Conservation (phyloP, 2,888 invertebrate genomes). For the Adela reaumurella region DNA sequence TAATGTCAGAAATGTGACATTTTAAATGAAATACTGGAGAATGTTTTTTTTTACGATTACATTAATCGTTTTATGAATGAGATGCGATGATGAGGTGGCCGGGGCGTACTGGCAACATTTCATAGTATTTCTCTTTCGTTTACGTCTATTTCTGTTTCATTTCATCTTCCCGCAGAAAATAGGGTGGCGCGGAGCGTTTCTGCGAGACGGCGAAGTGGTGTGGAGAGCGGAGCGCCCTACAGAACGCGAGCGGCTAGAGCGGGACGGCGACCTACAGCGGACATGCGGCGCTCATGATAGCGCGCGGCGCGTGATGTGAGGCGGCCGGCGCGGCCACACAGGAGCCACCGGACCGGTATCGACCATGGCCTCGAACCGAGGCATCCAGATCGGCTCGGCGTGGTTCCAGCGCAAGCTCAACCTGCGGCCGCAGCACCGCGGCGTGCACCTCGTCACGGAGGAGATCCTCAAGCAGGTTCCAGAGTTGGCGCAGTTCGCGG, state of each 20-base stretch:
- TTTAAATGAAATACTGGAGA: too few relatives aligned
- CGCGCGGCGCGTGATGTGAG: not conserved
- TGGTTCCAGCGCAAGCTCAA: conserved; percentile 98
- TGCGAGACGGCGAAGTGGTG: conserved; percentile 1
- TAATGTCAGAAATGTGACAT: too few relatives aligned
- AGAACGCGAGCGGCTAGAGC: not conserved
- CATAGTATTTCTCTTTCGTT: conserved; percentile 37
- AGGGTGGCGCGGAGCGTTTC: conserved; percentile 44
- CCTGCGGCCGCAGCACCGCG: conserved; percentile 92
- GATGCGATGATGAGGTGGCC: not conserved
- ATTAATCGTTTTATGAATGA: not conserved
- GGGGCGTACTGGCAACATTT: conserved; percentile 26
- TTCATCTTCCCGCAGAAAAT: conserved; percentile 58
- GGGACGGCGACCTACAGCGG: not conserved
- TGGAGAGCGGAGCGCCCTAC: not conserved
- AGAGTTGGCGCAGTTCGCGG: conserved; percentile 89
- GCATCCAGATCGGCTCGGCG: conserved; percentile 93
- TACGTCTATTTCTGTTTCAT: conserved; percentile 50
- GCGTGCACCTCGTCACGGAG: conserved; percentile 95
- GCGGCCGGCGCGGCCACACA: conserved; percentile 1
- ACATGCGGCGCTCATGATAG: not conserved
- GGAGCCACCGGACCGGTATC: conserved; percentile 18
- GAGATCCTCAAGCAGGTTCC: conserved; percentile 93
- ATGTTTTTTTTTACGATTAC: not conserved
- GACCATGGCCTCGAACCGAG: conserved; percentile 85